Evolutionary conservation across 2,797 vertebrate species (phyloP).

Genomic region (Zenarchopterus dispar): DNA sequence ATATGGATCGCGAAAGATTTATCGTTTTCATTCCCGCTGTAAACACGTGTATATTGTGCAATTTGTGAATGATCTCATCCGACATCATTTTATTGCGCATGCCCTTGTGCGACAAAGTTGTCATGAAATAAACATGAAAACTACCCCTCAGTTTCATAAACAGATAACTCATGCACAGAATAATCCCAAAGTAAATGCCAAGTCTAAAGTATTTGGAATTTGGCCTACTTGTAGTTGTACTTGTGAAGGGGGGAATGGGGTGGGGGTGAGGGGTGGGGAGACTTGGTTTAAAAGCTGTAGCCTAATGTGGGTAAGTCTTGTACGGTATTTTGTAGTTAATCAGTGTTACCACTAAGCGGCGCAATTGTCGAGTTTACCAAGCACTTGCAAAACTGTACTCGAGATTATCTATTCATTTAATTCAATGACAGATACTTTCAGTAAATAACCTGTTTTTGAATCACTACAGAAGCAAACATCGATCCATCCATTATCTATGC

Average conservation of each 20-base stretch:
- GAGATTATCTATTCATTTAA: too few species aligned
- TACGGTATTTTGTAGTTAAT: slow-evolving; percentile 13
- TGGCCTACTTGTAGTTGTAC: too few species aligned
- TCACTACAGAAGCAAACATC: too few species aligned
- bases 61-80: slow-evolving; percentile 7
- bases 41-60: slow-evolving; percentile 39
- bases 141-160: background rate
- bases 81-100: slow-evolving; percentile 19
- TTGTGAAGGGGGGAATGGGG: too few species aligned
- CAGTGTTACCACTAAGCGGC: slow-evolving; percentile 23
- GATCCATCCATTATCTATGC: too few species aligned
- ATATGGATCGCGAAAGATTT: slow-evolving; percentile 14
- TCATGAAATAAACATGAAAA: slow-evolving; percentile 7
- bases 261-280: too few species aligned
- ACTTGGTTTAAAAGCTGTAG: too few species aligned
- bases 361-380: slow-evolving; percentile 11
- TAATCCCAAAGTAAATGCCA: background rate
- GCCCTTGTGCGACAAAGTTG: slow-evolving; percentile 2
- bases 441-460: too few species aligned
- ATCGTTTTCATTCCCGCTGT: slow-evolving; percentile 12
- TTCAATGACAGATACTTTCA: too few species aligned
- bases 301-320: too few species aligned
- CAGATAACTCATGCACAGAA: background rate
- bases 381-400: too few species aligned
- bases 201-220: background rate